Evolutionary conservation across 2,113 vertebrate genomes (phyloP), one percentile per base, ranked within the genome.

Genomic region (Sterrhoptilus dennistouni): DNA sequence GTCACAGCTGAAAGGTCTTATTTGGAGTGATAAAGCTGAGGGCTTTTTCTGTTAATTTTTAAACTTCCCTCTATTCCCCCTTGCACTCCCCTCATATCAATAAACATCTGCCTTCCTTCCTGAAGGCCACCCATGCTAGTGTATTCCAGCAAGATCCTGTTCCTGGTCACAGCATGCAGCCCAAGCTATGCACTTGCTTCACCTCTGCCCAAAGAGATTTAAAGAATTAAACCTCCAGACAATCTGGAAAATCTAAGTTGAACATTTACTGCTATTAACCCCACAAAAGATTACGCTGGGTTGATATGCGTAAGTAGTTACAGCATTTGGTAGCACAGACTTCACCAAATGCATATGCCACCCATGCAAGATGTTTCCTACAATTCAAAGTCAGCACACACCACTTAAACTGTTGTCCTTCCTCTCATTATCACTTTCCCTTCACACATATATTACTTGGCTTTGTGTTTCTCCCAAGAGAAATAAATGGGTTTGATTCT

Each of bases 261-360:
- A 97, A 98, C 89, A 98, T 98, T 98, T 97, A 98, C 97, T 94
- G 83, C 79, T 83, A 42, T 94, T 97, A 95, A 96, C 87, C 77
- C 86, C 93, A n/a, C 35, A 95, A 84, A 97, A 97, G 96, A 97
- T 96, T 96, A 93, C 94, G 92, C 63, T n/a, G 68, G 28, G 72
- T 57, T 96, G 92, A 53, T 75, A 95, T 2, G 96, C 44, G 60
- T 70, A 85, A 45, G 76, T 60, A 75, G 84, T 96, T 89, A 74
- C 12, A 77, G 61, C 89, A 80, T 77, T 96, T 84, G 44, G 28
- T 94, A 79, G 49, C 60, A 86, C 28, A 88, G 66, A 84, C 38
- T 74, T 84, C 33, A 59, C 38, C 66, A 66, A 77, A 78, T 38
- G 47, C 56, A 29, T 28, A 33, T 27, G 27, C 25, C 59, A 52